These are phyloP conservation scores for Oligia fasciuncula DNA, from an alignment of 2,888 invertebrate genomes.

Conservation along the genomic window DNA sequence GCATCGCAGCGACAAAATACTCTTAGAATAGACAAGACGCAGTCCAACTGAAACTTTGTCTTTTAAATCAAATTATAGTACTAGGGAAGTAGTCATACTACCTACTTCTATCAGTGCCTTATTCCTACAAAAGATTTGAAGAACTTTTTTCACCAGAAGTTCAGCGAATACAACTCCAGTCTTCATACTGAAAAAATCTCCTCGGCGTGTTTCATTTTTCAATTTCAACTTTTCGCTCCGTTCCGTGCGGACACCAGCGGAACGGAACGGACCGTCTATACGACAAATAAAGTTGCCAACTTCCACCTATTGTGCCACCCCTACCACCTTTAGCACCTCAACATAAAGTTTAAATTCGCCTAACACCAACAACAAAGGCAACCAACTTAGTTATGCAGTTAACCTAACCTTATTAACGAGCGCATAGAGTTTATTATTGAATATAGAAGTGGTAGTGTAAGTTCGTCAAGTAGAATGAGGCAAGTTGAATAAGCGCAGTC, in stretches of 20 bases:
- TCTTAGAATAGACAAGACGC: neutral
- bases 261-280: constrained; percentile 61
- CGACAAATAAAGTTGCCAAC: constrained; percentile 60
- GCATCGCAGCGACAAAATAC: constrained; percentile 9
- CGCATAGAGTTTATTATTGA: constrained; percentile 47
- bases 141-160: constrained; percentile 43
- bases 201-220: constrained; percentile 65
- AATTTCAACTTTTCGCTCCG: constrained; percentile 71
- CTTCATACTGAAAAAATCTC: constrained; percentile 30
- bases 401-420: constrained; percentile 37
- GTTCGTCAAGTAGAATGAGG: constrained; percentile 41
- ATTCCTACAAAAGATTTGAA: constrained; percentile 22
- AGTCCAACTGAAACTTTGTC: constrained; percentile 18
- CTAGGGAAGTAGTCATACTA: neutral
- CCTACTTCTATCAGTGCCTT: neutral
- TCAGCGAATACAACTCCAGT: constrained; percentile 13
- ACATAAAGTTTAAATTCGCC: constrained; percentile 59
- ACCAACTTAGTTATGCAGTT: constrained; percentile 52
- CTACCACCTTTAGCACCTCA: constrained; percentile 30
- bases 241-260: constrained; percentile 55
- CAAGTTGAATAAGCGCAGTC: constrained; percentile 53
- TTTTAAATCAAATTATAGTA: constrained; percentile 8
- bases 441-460: constrained; percentile 19
- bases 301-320: constrained; percentile 38
- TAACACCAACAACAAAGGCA: constrained; percentile 40